A percentile compares a stretch with the other conserved stretches of the same genome.
Conservation (phyloP, 2,113 vertebrate species). For the Benthochromis sp. region DNA sequence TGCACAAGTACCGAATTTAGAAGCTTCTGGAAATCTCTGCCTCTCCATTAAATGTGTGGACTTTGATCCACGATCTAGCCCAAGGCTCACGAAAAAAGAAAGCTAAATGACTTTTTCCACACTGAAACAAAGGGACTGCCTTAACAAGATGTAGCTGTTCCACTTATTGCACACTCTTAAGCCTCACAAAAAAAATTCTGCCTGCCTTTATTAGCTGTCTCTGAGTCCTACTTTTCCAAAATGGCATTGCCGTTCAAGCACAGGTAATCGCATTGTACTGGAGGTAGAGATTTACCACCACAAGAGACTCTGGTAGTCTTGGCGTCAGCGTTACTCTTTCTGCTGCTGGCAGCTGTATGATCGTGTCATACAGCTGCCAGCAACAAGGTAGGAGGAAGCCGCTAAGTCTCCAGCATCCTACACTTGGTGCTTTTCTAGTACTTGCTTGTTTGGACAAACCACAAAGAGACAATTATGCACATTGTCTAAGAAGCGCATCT, state of each 20-base stretch:
- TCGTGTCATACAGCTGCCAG: constrained; percentile 8
- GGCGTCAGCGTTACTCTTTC: neutral
- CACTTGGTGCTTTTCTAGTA: neutral
- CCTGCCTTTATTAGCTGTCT: constrained; percentile 8
- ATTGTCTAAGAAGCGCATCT: neutral
- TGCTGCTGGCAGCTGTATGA: neutral
- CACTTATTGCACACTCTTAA: constrained; percentile 19
- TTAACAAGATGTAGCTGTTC: constrained; percentile 44
- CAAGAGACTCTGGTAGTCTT: neutral
- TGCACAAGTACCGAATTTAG: neutral
- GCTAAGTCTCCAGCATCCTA: neutral
- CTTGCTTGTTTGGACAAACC: neutral
- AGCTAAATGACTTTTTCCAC: constrained; percentile 38
- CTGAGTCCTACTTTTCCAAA: neutral
- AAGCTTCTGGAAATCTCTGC: constrained; percentile 29
- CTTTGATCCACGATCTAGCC: constrained; percentile 40
- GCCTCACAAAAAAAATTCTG: neutral
- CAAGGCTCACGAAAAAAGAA: constrained; percentile 1
- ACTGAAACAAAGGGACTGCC: constrained; percentile 21
- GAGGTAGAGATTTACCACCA: constrained; percentile 24
- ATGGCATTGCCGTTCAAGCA: neutral
- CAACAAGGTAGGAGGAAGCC: neutral
- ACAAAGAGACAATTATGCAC: neutral
- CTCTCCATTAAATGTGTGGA: constrained; percentile 44
- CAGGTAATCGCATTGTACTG: constrained; percentile 20